A percentile compares a stretch with the other conserved stretches of the same genome.
These are phyloP conservation scores for Agrotis exclamationis DNA, from an alignment of 2,888 invertebrate genomes.

Conservation along the genomic window DNA sequence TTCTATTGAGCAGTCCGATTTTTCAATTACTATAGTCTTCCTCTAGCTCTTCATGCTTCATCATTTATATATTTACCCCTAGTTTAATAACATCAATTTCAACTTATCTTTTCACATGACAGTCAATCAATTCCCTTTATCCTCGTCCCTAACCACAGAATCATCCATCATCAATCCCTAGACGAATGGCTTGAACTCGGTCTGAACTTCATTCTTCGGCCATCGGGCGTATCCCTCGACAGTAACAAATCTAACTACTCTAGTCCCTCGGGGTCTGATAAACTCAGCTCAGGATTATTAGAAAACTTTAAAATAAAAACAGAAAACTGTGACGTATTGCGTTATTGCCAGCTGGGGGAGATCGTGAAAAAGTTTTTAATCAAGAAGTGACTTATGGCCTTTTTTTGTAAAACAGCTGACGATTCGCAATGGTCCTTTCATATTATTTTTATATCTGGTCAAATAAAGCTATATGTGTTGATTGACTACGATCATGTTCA, in stretches of 20 bases:
- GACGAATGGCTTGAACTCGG: conserved; percentile 16
- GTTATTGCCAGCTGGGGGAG: conserved; percentile 15
- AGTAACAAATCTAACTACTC: conserved; percentile 49
- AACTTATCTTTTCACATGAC: background rate
- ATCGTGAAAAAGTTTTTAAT: conserved; percentile 26
- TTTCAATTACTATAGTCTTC: no score
- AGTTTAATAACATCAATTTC: background rate
- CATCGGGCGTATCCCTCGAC: conserved; percentile 15
- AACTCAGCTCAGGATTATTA: conserved; percentile 41
- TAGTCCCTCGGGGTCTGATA: conserved; percentile 15
- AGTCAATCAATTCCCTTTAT: background rate
- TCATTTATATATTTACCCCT: no score
- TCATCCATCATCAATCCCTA: conserved; percentile 4
- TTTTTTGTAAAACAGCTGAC: background rate
- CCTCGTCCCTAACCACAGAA: background rate
- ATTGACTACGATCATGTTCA: no score
- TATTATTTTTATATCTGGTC: no score
- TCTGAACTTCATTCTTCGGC: conserved; percentile 36
- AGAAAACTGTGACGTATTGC: conserved; percentile 18
- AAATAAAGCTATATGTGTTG: no score
- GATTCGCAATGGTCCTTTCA: no score
- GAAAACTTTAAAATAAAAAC: conserved; percentile 49
- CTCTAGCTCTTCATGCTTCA: no score
- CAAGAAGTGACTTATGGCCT: conserved; percentile 1
- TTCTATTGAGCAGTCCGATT: no score